Evolutionary conservation across 2,797 vertebrate species (phyloP).

Genomic region (Odontamblyopus rebecca): DNA sequence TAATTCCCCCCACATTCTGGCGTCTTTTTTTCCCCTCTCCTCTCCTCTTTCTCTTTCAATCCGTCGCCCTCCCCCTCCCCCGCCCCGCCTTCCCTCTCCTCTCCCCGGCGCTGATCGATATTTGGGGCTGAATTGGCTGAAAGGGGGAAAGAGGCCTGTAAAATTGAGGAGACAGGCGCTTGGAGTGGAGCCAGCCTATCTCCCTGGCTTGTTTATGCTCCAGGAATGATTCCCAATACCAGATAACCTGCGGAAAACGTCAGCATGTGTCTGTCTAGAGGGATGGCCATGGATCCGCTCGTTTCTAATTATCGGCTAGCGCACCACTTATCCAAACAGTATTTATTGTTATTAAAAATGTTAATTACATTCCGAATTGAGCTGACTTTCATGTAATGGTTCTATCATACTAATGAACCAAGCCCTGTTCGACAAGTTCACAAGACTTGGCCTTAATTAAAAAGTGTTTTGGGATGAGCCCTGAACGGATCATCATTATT

Average conservation of each 20-base stretch:
- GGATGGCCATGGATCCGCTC: conserved; percentile 63
- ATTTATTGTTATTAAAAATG: conserved; percentile 72
- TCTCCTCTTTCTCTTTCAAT: conserved; percentile 35
- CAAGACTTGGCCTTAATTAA: conserved; percentile 15
- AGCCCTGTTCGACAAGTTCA: conserved; percentile 22
- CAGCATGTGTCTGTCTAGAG: conserved; percentile 74
- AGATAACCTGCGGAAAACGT: conserved; percentile 73
- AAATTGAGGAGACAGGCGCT: conserved; percentile 74
- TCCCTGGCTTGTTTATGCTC: conserved; percentile 77
- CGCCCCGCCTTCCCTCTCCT: conserved; percentile 5
- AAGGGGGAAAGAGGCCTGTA: conserved; percentile 75
- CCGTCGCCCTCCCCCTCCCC: not conserved
- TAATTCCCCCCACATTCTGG: conserved; percentile 21
- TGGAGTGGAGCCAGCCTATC: conserved; percentile 72
- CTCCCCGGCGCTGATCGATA: conserved; percentile 65
- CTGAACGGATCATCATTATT: conserved; percentile 6
- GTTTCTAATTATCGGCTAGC: conserved; percentile 70
- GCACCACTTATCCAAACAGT: conserved; percentile 55
- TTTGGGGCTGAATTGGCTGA: conserved; percentile 80
- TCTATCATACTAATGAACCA: conserved; percentile 19
- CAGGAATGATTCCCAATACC: conserved; percentile 78
- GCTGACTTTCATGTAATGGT: conserved; percentile 26
- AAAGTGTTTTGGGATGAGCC: conserved; percentile 13
- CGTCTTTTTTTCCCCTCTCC: conserved; percentile 10
- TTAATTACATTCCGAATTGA: conserved; percentile 50